Base-by-base conservation (phyloP, 2,797 vertebrate genomes). In the Acanthurus leucopareius region DNA sequence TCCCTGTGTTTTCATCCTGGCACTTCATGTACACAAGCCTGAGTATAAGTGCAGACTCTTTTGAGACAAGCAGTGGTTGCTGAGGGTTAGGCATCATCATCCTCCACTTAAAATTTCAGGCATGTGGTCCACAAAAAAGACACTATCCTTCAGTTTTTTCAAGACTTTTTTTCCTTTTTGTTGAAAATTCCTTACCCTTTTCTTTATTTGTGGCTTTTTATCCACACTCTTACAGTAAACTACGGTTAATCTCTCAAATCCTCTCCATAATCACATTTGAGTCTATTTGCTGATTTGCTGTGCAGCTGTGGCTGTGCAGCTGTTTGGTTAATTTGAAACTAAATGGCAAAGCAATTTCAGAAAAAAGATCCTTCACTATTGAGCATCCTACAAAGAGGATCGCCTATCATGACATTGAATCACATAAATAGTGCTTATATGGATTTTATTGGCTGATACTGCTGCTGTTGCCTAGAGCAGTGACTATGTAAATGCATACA, bases 261-360 rank as follows among this genome's bases (percentile, higher is more conserved):
- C 14, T 40, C n/a, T 64, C 11, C 45, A 28, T 40, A 60, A 68
- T 72, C 17, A 51, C 15, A 63, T 62, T 59, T 15, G 14, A 17
- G 57, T 38, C 61, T 63, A 22, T 81, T 78, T 75, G 17, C 15
- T 59, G 67, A 77, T 60, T 75, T 16, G 13, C 53, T 65, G 20
- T 64, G 47, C 10, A 44, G 51, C 72, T 40, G 19, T 75, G n/a
- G 13, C 53, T 65, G 20, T 64, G 47, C 10, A 44, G 51, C 72
- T 40, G 19, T 64, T 16, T 57, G 4, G 6, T 25, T 40, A 13
- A 17, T 9, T 2, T 0, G 19, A 62, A 28, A 57, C 19, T 47
- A 67, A 63, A 72, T 58, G 20, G 20, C 52, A 4, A 3, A 48
- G 53, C 11, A 16, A 64, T 75, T 78, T 22, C 51, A 62, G 42